Evolutionary conservation across 2,113 vertebrate genomes (phyloP), one percentile per base, ranked within the genome.

Genomic region (Hiodon tergisus): DNA sequence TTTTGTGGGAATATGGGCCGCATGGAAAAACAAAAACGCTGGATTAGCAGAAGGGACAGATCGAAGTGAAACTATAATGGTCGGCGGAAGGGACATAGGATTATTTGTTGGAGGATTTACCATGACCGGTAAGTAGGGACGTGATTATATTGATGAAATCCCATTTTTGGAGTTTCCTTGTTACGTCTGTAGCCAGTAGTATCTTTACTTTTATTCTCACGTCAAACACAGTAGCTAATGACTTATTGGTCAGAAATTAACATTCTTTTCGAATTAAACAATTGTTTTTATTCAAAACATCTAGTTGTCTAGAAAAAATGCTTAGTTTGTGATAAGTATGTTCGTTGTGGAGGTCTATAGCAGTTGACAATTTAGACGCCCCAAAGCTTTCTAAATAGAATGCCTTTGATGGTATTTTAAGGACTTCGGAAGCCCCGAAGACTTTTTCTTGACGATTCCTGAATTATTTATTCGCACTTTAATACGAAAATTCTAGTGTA

Each of bases 91-190:
- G 69, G 97, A 99, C 81, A 98, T 99, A 58, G 97, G 97, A 11
- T 84, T 99, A 81, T 90, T 99, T 47, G 96, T 99, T 63, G 97
- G 97, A 9, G 97, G 89, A 82, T 99, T 99, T 81, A 99, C 97
- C 3, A 99, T 98, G 96, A 99, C 97, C 1, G 97, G 97, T 99
- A 88, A 86, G 93, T 88, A 11, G 60, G 10, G 50, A 53, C 63
- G 16, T 54, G 31, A 31, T 31, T 31, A 31, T 31, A 31, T 31
- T 31, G 31, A 31, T 31, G 31, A 31, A 31, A 31, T 31, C 31
- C 31, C 31, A 31, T 31, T 31, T 1, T 31, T 31, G 31, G 31
- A 31, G 31, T 31, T 31, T 31, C 31, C 31, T 31, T 31, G 31
- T 31, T 31, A 31, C 31, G 31, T 31, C 31, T 31, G 31, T 31